Percentiles rank a stretch among this genome's conserved stretches.
Evolutionary conservation across 2,888 invertebrate genomes (phyloP).

Genomic region (Oxyscelio sp.): DNA sequence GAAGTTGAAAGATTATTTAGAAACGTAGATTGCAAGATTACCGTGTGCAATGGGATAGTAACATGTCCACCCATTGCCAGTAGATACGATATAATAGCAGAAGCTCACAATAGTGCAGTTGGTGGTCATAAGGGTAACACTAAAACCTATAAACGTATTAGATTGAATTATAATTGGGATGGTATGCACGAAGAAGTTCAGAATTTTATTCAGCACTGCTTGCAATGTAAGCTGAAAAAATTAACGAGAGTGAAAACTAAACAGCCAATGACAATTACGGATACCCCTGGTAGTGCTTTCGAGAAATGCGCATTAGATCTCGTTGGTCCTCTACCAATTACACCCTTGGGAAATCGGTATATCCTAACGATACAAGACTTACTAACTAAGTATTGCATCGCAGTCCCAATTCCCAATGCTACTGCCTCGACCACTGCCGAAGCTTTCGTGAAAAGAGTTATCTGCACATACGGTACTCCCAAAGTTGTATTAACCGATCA

Average conservation of each 20-base stretch:
- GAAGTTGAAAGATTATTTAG: not conserved
- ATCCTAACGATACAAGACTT: conserved; percentile 15
- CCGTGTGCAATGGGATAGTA: not conserved
- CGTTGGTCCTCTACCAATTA: conserved; percentile 68
- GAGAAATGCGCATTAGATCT: conserved; percentile 70
- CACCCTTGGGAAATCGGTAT: conserved; percentile 68
- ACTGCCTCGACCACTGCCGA: conserved; percentile 68
- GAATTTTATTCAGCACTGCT: conserved; percentile 60
- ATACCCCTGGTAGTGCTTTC: conserved; percentile 57
- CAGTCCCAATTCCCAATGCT: conserved; percentile 41
- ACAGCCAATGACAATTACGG: conserved; percentile 66
- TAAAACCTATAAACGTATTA: not conserved
- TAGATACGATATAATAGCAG: not conserved
- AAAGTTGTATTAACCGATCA: conserved; percentile 73
- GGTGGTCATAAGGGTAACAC: not conserved
- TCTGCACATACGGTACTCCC: conserved; percentile 70
- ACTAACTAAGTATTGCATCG: conserved; percentile 15
- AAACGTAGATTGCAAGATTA: not conserved
- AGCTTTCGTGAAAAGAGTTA: conserved; percentile 71
- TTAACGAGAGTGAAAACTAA: conserved; percentile 55
- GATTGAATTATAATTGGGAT: conserved; percentile 23
- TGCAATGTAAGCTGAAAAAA: conserved; percentile 65
- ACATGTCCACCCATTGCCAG: not conserved
- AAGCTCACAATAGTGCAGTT: not conserved
- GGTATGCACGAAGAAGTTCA: conserved; percentile 59